Evolutionary conservation across 2,888 invertebrate genomes (phyloP).

Genomic region (Cryptus viduatorius): DNA sequence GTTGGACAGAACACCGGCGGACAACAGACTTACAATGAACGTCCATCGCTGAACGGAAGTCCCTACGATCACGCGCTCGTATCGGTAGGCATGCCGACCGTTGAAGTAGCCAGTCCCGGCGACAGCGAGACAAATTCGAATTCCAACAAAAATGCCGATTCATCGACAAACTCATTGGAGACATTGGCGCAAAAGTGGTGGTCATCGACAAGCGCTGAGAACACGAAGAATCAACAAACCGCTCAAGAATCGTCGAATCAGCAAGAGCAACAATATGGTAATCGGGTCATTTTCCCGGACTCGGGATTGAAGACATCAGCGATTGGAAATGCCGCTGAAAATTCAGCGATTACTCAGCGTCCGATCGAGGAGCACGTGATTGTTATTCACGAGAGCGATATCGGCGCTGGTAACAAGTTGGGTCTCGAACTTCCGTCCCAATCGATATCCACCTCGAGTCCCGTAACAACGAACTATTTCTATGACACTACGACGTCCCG

Average conservation of each 20-base stretch:
- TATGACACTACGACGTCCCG: slow-evolving; percentile 55
- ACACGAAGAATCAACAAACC: not conserved
- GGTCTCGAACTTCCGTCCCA: slow-evolving; percentile 38
- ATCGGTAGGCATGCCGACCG: slow-evolving; percentile 59
- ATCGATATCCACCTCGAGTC: slow-evolving; percentile 21
- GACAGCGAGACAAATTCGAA: not conserved
- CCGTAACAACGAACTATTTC: slow-evolving; percentile 32
- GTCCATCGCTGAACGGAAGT: not conserved
- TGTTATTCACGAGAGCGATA: slow-evolving; percentile 80
- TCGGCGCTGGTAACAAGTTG: slow-evolving; percentile 71
- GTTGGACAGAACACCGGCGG: slow-evolving; percentile 40
- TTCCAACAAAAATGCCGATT: slow-evolving; percentile 38
- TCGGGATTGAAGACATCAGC: not conserved
- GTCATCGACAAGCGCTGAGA: slow-evolving; percentile 43
- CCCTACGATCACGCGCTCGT: slow-evolving; percentile 55
- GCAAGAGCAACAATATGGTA: slow-evolving; percentile 43
- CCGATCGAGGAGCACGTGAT: slow-evolving; percentile 80
- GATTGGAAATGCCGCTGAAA: slow-evolving; percentile 39
- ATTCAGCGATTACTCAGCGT: slow-evolving; percentile 57
- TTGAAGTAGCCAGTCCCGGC: slow-evolving; percentile 50
- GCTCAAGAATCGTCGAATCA: slow-evolving; percentile 33
- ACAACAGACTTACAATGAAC: slow-evolving; percentile 23
- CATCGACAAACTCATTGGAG: slow-evolving; percentile 42
- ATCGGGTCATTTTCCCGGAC: slow-evolving; percentile 58
- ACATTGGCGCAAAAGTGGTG: slow-evolving; percentile 54